Base-by-base conservation (phyloP, 2,113 vertebrate species). In the Penelope pileata region DNA sequence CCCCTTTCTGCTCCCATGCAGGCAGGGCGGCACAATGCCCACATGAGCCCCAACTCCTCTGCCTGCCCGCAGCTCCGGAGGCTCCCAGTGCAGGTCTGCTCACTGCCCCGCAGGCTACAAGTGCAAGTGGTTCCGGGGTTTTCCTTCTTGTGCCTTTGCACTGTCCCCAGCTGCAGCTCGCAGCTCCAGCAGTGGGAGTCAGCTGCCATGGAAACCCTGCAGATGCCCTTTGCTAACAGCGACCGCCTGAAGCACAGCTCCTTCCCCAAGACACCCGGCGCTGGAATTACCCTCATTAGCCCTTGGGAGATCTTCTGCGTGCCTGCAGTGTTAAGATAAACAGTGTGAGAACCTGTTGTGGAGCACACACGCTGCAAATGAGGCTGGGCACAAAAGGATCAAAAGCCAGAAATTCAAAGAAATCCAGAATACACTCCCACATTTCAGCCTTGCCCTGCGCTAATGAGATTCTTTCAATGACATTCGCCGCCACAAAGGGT, bases 201-300 rank as follows among this genome's bases (percentile, higher is more conserved):
- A 94, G 96, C 97, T 97, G 95, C 96, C 96, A 96, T 97, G 97
- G 97, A 97, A 97, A 97, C 97, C 90, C 93, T 83, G 92, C 94
- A 62, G 93, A 62, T 93, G 95, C 90, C 95, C 95, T 96, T 96
- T 90, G 64, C 94, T 82, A 83, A 30, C 90, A 78, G 95, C 1
- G 1, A 64, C 95, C 93, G 95, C 92, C 32, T 63, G 56, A 27
- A 75, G 38, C 70, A 23, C 66, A 26, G 89, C 69, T 73, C 88
- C 79, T 62, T 87, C 68, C 63, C 58, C 12, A 6, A 80, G 83
- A 92, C 83, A 76, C 79, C 70, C 15, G 43, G 51, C 47, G 27
- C 77, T 64, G 93, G 92, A 89, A 92, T 91, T 69, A 80, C 84
- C 82, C 69, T 67, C 73, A 79, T 76, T 63, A 32, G 84, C 16